Conservation (phyloP, 53 echinoderm and acorn worm species). For the Glandiceps talaboti region DNA sequence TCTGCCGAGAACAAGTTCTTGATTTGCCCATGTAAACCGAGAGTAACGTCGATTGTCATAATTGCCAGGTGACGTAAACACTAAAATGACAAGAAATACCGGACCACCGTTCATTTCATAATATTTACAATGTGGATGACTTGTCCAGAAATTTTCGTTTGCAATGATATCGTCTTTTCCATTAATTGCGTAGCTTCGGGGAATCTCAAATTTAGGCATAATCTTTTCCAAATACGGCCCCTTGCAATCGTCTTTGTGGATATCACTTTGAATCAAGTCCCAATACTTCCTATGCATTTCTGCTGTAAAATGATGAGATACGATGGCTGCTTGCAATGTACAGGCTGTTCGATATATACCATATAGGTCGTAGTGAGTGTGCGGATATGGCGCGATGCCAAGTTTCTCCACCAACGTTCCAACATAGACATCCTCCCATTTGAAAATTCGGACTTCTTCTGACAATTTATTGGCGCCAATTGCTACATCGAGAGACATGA, state of each 20-base stretch:
- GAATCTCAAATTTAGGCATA: background rate
- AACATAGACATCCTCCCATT: conserved; percentile 22
- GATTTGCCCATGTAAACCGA: background rate
- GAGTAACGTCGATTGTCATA: background rate
- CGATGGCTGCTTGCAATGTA: background rate
- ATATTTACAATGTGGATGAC: background rate
- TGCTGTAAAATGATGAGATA: background rate
- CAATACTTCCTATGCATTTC: background rate
- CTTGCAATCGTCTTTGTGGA: background rate
- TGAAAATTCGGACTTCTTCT: background rate
- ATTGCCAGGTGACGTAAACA: background rate
- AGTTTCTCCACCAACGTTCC: conserved; percentile 7
- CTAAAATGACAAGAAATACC: background rate
- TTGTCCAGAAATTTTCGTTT: background rate
- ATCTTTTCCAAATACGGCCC: background rate
- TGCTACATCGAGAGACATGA: conserved; percentile 26
- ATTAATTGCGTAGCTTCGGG: background rate
- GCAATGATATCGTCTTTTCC: background rate
- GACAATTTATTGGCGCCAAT: conserved; percentile 3
- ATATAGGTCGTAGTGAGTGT: background rate
- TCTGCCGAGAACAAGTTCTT: background rate
- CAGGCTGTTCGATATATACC: background rate
- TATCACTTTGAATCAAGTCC: background rate
- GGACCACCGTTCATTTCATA: background rate
- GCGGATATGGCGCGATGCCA: background rate